These are phyloP conservation scores for Phaethon lepturus DNA, from an alignment of 2,113 vertebrate species.

Conservation along the genomic window DNA sequence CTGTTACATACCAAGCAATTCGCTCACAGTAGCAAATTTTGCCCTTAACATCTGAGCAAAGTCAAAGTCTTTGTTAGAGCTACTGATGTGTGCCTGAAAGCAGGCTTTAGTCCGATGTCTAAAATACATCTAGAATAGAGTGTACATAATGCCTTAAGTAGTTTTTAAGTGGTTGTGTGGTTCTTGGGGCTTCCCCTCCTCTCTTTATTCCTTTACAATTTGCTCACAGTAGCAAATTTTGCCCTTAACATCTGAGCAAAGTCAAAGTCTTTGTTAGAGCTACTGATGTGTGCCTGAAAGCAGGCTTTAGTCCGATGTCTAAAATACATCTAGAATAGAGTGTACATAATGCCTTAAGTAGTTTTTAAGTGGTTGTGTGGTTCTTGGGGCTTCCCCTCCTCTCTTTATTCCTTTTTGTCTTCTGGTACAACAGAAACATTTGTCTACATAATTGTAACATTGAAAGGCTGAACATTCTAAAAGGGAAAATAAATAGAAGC, in stretches of 20 bases:
- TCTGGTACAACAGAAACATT: background rate
- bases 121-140: background rate
- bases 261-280: background rate
- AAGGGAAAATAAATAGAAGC: conserved; percentile 6
- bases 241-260: background rate
- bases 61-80: background rate
- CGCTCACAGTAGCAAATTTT: background rate
- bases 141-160: background rate
- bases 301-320: background rate
- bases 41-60: background rate
- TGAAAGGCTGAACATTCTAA: background rate
- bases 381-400: background rate
- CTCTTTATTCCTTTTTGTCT: background rate
- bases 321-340: background rate
- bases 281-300: background rate
- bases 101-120: background rate
- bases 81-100: background rate
- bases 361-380: background rate
- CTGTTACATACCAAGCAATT: background rate
- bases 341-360: background rate
- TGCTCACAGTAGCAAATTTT: background rate
- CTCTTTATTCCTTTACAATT: too few species aligned
- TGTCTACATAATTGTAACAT: conserved; percentile 13
- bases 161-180: background rate
- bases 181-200: background rate